Base-by-base conservation (phyloP, 2,113 vertebrate species). In the Xenopus borealis region DNA sequence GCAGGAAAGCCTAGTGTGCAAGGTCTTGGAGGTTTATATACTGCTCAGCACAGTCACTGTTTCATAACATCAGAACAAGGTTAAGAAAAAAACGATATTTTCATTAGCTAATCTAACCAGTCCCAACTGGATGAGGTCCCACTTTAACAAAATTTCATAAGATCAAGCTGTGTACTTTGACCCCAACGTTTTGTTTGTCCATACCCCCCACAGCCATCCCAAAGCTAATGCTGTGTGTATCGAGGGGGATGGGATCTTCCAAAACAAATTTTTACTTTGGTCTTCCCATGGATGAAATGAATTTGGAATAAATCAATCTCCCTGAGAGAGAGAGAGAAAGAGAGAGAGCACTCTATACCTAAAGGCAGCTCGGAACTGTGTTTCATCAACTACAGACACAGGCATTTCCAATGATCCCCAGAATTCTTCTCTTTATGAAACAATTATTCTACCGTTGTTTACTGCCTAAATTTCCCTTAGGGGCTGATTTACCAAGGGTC, bases 121-220 rank as follows among this genome's bases (percentile, higher is more conserved):
- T 74, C 78, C 55, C 19, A 68, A 64, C 79, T 33, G 79, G 46
- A 72, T 40, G 66, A 72, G 68, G 58, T 80, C 80, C 57, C 66
- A 78, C 80, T 78, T 11, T 47, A 83, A 79, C 82, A 78, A 80
- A 47, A 18, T 91, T 91, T 89, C 69, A 0, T 80, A 88, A 93
- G 30, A 52, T 58, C 20, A 62, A 71, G 0, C 77, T 78, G 63
- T 78, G 85, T 78, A 79, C 82, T 86, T 87, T 87, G 81, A 81
- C 85, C 69, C 13, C 13, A 18, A 14, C 10, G 23, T 77, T n/a
- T 71, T 40, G 79, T 53, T 57, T 64, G 33, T 61, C 33, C 44
- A 46, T 69, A 46, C 62, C 20, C 47, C 71, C 33, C 58, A 1
- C 74, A 77, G 67, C 50, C 44, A n/a, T 64, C 47, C 27, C 47